Percentiles rank a stretch among this genome's conserved stretches.
Evolutionary conservation across 1,140 invertebrate species (phyloP).

Genomic region (Mizuhopecten yessoensis): DNA sequence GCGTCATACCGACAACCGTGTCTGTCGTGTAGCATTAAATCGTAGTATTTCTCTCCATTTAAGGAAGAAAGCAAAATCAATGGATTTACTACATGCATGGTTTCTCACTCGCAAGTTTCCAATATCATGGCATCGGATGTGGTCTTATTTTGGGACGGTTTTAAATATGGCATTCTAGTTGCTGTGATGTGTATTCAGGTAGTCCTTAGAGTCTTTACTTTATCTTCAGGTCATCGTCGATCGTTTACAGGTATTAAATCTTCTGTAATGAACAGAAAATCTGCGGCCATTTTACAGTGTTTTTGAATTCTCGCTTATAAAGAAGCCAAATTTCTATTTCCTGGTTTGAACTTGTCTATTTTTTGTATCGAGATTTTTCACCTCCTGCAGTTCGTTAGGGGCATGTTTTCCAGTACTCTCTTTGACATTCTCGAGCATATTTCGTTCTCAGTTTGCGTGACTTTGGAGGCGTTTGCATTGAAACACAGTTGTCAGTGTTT

Average conservation of each 20-base stretch:
- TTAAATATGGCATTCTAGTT: too few relatives aligned
- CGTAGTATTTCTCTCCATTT: neutral
- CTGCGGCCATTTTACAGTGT: too few relatives aligned
- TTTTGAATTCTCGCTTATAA: neutral
- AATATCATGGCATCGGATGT: too few relatives aligned
- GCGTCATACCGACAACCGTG: neutral
- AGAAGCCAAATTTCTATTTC: neutral
- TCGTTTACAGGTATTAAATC: too few relatives aligned
- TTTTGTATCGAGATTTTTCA: neutral
- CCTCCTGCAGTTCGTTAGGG: neutral
- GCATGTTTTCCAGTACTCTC: neutral
- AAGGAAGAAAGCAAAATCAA: neutral
- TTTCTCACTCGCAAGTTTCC: too few relatives aligned
- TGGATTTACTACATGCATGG: neutral
- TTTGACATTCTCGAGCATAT: neutral
- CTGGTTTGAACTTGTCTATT: neutral
- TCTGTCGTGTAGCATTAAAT: neutral
- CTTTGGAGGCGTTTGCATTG: neutral
- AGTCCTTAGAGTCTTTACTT: too few relatives aligned
- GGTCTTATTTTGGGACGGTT: too few relatives aligned
- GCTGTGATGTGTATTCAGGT: too few relatives aligned
- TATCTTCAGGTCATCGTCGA: too few relatives aligned
- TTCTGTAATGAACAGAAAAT: too few relatives aligned
- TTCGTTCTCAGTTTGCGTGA: neutral
- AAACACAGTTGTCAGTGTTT: neutral